Base-by-base conservation (phyloP, 2,797 vertebrate genomes). In the Cuculus canorus region DNA sequence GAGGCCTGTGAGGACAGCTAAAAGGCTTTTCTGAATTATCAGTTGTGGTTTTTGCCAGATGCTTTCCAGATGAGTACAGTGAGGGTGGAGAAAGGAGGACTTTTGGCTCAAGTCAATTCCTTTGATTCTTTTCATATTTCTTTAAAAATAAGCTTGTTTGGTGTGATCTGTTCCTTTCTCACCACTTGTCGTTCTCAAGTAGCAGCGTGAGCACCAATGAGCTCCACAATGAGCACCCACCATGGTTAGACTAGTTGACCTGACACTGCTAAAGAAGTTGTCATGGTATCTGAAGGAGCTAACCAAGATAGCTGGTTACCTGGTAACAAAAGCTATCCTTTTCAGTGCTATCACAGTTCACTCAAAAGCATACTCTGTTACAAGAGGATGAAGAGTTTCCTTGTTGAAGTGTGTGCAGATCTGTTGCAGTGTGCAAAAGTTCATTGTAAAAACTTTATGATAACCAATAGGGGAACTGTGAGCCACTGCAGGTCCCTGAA, bases 91-190 rank as follows among this genome's bases (percentile, higher is more conserved):
- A 92, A 96, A 93, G 61, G 41, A 69, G 79, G 21, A 59, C 64
- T 79, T 94, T 9, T 90, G 93, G 82, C 80, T 84, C 77, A 63
- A 48, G 54, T 35, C 45, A 88, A 73, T 28, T 80, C 70, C 63
- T 92, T 91, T 90, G 79, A 78, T 90, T 90, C 81, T 66, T 94
- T 90, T 96, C 87, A 79, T 70, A 83, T 84, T 95, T 93, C 79
- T 94, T 90, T 94, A 87, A 92, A 96, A 96, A 90, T 59, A 92
- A 81, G 47, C 52, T 89, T 72, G 53, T n/a, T n/a, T n/a, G n/a
- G n/a, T n/a, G n/a, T n/a, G n/a, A n/a, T n/a, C n/a, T n/a, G n/a
- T n/a, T n/a, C n/a, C n/a, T n/a, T n/a, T n/a, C n/a, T n/a, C n/a
- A n/a, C n/a, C n/a, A n/a, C n/a, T n/a, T n/a, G n/a, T n/a, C n/a